Evolutionary conservation across 2,113 vertebrate genomes (phyloP).

Genomic region (Coptodon rendalli): DNA sequence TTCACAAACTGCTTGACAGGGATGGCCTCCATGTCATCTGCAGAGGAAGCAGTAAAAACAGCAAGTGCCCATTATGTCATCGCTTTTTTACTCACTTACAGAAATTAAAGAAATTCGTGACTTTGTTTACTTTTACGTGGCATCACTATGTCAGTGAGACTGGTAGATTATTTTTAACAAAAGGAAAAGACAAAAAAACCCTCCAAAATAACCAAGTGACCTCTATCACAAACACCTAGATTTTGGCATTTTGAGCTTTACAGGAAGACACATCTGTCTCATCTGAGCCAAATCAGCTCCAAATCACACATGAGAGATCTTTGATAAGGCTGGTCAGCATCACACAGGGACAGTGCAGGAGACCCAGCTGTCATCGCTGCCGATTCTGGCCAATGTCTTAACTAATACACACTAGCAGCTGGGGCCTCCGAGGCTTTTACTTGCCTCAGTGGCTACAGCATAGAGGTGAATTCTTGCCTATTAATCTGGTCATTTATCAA

Average conservation of each 20-base stretch:
- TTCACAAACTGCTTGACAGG: constrained; percentile 94
- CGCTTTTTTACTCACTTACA: background rate
- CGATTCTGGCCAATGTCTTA: constrained; percentile 37
- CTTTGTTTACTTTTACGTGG: background rate
- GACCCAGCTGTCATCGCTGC: constrained; percentile 46
- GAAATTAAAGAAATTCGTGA: background rate
- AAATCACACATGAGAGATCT: constrained; percentile 52
- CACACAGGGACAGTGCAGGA: constrained; percentile 9
- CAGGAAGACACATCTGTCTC: constrained; percentile 61
- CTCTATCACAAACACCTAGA: background rate
- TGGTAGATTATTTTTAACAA: background rate
- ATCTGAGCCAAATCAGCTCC: constrained; percentile 53
- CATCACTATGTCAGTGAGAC: background rate
- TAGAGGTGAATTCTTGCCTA: constrained; percentile 17
- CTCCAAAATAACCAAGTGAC: fast-evolving
- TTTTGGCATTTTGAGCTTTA: constrained; percentile 16
- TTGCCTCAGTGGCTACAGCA: constrained; percentile 24
- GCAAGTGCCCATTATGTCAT: background rate
- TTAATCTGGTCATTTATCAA: constrained; percentile 51
- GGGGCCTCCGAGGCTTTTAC: constrained; percentile 35
- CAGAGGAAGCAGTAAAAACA: constrained; percentile 14
- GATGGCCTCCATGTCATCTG: constrained; percentile 98
- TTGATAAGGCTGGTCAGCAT: constrained; percentile 35
- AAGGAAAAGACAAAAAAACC: background rate
- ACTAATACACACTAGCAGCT: constrained; percentile 52